phyloP scores from a whole-genome alignment of 2,797 vertebrate genomes.

The Tinamus major region DNA sequence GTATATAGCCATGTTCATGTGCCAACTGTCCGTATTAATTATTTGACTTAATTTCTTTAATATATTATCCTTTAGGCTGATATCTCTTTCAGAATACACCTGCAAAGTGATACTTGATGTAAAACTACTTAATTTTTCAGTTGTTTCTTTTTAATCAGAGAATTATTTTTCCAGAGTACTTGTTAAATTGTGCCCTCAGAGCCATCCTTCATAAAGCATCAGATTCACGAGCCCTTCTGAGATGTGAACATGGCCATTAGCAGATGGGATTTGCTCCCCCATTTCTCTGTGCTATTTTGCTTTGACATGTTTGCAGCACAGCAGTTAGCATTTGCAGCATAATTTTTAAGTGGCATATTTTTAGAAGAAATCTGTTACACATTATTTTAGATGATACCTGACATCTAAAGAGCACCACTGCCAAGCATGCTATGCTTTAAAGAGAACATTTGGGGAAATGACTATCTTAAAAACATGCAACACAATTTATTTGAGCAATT shows the following conservation, averaged over 20 bases:
- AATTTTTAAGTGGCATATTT: constrained; percentile 64
- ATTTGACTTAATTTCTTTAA: constrained; percentile 33
- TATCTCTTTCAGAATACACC: constrained; percentile 23
- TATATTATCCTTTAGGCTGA: constrained; percentile 34
- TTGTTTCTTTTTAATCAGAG: background rate
- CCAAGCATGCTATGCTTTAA: background rate
- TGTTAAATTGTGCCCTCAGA: background rate
- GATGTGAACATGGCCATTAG: background rate
- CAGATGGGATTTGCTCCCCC: constrained; percentile 36
- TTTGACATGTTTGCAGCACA: constrained; percentile 30
- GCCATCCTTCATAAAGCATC: background rate
- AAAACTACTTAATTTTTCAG: background rate
- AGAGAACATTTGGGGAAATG: constrained; percentile 30
- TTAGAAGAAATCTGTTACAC: constrained; percentile 55
- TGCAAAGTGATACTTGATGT: background rate
- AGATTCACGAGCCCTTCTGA: background rate
- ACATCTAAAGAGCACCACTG: constrained; percentile 31
- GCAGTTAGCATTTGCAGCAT: constrained; percentile 30
- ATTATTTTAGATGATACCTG: constrained; percentile 57
- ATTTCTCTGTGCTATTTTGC: background rate
- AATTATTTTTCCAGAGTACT: background rate
- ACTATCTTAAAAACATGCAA: constrained; percentile 39
- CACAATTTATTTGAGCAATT: constrained; percentile 48
- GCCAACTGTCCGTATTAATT: constrained; percentile 24
- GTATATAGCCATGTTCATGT: background rate